These are phyloP conservation scores for Drosophila trapezifrons DNA, from an alignment of 1,140 invertebrate species.

Conservation along the genomic window DNA sequence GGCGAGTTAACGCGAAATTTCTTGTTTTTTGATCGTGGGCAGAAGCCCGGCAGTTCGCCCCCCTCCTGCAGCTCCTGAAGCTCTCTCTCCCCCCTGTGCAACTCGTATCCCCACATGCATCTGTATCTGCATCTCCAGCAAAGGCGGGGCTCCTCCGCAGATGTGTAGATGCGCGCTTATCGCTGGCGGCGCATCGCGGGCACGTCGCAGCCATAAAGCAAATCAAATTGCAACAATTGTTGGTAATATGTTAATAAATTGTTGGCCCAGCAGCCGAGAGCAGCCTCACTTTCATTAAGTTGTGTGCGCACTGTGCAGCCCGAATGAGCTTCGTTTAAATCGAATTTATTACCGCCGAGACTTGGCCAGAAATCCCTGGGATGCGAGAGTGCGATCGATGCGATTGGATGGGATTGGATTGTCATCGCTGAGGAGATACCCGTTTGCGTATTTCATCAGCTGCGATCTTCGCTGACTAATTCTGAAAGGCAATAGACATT, in stretches of 20 bases:
- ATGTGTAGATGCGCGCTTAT: constrained; percentile 61
- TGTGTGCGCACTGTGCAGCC: constrained; percentile 37
- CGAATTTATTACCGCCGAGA: constrained; percentile 50
- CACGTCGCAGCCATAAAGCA: constrained; percentile 77
- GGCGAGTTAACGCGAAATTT: constrained; percentile 75
- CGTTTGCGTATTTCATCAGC: constrained; percentile 24
- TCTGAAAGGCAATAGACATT: constrained; percentile 32
- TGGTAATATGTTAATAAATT: constrained; percentile 82
- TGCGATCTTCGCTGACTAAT: constrained; percentile 33
- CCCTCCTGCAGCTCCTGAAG: constrained; percentile 4
- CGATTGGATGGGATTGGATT: constrained; percentile 8
- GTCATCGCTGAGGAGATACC: constrained; percentile 21
- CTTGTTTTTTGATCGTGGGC: constrained; percentile 75
- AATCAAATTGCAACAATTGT: constrained; percentile 83
- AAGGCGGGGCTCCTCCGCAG: constrained; percentile 27
- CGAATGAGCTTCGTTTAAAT: constrained; percentile 55
- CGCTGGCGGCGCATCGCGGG: constrained; percentile 64
- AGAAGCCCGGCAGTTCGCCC: constrained; percentile 38
- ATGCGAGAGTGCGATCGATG: constrained; percentile 38
- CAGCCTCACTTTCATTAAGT: constrained; percentile 72
- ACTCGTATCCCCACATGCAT: constrained; percentile 17
- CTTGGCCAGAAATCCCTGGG: constrained; percentile 23
- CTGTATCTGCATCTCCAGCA: constrained; percentile 33
- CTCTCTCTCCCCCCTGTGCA: no score
- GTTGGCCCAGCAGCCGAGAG: constrained; percentile 38